Base-by-base conservation (phyloP, 2,888 invertebrate genomes). In the Agelastica alni region DNA sequence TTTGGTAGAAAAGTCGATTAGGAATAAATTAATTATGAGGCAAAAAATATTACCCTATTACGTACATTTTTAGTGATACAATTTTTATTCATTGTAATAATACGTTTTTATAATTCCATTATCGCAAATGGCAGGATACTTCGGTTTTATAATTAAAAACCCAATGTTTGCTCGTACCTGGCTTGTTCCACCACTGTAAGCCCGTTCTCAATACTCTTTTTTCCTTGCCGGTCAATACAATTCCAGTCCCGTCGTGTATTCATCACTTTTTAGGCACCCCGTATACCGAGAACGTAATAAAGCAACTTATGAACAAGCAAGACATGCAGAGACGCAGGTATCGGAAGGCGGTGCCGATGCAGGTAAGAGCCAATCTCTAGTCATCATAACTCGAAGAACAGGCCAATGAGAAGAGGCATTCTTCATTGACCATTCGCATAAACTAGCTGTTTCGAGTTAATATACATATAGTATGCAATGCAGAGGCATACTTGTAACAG, bases 281-380 rank as follows among this genome's bases (percentile, higher is more conserved):
- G 51, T 56, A 51, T 65, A 69, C 70, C 65, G 58, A 62, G 63
- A 61, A 64, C 65, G 63, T 63, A 75, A 76, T 76, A 76, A 76
- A 76, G 71, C 74, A 72, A 66, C 72, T 75, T 75, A 74, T 74
- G 75, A 75, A 47, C 37, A 47, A 49, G 70, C 71, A 70, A 72
- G 72, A 71, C 71, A 71, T 65, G 69, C 67, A 66, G 30, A 51
- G 28, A 46, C 53, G 53, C 70, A 73, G 72, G 72, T 67, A 67
- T 32, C 30, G 70, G 69, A 69, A 70, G 77, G 76, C 76, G 76
- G 76, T 70, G 70, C 76, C 66, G 58, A 41, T 62, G 63, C 66
- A 72, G 72, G 74, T 75, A 75, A 70, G 63, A 75, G 71, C 77
- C 76, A 77, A 77, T 77, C 76, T 77, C 74, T 72, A 74, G 73